Percentiles rank a stretch among this genome's conserved stretches.
These are phyloP conservation scores for Rhabditophanes sp. DNA, from an alignment of 2,888 invertebrate species.

Conservation along the genomic window DNA sequence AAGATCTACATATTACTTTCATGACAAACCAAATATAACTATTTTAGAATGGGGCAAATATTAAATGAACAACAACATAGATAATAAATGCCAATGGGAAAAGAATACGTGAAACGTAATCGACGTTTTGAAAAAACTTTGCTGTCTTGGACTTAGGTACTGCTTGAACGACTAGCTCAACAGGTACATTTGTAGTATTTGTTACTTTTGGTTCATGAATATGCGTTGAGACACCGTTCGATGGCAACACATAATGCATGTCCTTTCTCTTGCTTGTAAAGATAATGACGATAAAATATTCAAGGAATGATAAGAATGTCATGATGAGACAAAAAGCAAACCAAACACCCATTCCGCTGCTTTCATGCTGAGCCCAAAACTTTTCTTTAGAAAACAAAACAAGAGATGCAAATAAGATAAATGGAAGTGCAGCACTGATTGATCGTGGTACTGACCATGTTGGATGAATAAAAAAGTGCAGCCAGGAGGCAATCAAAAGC, in stretches of 20 bases:
- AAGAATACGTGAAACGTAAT: constrained; percentile 29
- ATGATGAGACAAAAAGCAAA: constrained; percentile 27
- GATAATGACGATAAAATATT: constrained; percentile 39
- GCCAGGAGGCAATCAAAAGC: constrained; percentile 31
- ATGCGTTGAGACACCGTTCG: neutral
- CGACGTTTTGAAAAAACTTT: constrained; percentile 25
- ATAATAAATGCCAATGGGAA: constrained; percentile 34
- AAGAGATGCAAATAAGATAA: constrained; percentile 49
- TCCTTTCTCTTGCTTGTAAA: constrained; percentile 25
- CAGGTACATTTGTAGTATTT: constrained; percentile 10
- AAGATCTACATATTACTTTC: too few relatives aligned
- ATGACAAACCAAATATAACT: too few relatives aligned
- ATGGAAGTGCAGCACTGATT: constrained; percentile 32
- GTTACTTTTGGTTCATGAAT: constrained; percentile 3
- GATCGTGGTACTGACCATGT: constrained; percentile 39
- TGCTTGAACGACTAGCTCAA: constrained; percentile 9
- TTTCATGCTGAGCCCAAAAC: neutral
- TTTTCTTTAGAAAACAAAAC: constrained; percentile 12
- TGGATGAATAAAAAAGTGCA: constrained; percentile 39
- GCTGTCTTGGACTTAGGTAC: constrained; percentile 18
- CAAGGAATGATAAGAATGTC: constrained; percentile 36
- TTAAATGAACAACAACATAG: constrained; percentile 27
- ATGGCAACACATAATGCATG: constrained; percentile 18
- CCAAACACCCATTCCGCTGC: constrained; percentile 14
- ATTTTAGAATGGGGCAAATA: too few relatives aligned